A percentile compares a stretch with the other conserved stretches of the same genome.
phyloP scores from a whole-genome alignment of 1,140 invertebrate genomes.

The Drosophila nigrodunni region DNA sequence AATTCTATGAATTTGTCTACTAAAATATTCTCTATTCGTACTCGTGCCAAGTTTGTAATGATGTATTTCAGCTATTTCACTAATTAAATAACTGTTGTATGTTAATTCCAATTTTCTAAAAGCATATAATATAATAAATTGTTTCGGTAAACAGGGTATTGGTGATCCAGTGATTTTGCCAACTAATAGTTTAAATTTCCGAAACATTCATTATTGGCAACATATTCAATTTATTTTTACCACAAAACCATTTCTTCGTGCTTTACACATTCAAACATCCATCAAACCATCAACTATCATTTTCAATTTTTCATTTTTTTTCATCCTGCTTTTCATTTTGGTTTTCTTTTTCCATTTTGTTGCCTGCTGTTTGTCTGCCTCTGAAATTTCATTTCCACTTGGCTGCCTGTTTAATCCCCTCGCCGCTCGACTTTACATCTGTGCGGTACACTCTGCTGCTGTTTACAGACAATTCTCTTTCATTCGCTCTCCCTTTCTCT shows the following conservation, averaged over 20 bases:
- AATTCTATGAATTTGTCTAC: not conserved
- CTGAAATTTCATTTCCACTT: slow-evolving; percentile 32
- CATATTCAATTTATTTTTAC: slow-evolving; percentile 37
- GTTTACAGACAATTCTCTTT: slow-evolving; percentile 4
- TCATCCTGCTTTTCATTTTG: no score
- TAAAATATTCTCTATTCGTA: not conserved
- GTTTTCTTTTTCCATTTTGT: not conserved
- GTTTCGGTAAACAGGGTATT: not conserved
- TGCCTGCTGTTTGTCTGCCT: slow-evolving; percentile 1
- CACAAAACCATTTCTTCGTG: slow-evolving; percentile 8
- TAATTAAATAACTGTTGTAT: not conserved
- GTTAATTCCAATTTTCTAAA: not conserved
- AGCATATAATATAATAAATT: not conserved
- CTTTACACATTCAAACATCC: slow-evolving; percentile 4
- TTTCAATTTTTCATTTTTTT: not conserved
- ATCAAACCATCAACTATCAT: slow-evolving; percentile 16
- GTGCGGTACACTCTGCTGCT: not conserved
- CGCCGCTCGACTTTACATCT: slow-evolving; percentile 17
- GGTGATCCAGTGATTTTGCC: no score
- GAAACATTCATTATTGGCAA: slow-evolving; percentile 11
- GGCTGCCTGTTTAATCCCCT: slow-evolving; percentile 13
- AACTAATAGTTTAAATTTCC: not conserved
- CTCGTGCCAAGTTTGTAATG: not conserved
- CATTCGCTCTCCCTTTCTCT: not conserved
- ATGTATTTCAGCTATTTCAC: not conserved